A percentile compares a stretch with the other conserved stretches of the same genome.
phyloP scores from a whole-genome alignment of 2,888 invertebrate genomes.

The Sceliomorpha sp. region DNA sequence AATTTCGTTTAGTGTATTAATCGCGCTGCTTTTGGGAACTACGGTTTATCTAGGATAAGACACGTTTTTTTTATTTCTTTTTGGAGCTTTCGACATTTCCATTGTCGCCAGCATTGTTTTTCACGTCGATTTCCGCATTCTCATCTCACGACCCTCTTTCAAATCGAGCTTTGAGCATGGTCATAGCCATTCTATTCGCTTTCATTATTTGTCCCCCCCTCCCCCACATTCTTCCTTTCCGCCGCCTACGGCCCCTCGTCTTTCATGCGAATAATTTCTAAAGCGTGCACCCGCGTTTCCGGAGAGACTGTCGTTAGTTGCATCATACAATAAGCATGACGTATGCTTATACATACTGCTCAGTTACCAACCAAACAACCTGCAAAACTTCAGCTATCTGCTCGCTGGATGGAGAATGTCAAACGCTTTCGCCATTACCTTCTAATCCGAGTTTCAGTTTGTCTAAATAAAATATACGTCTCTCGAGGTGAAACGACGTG shows the following conservation, averaged over 20 bases:
- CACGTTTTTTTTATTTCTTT: no score
- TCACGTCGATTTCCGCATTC: no score
- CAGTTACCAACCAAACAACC: conserved; percentile 19
- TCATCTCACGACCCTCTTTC: conserved; percentile 14
- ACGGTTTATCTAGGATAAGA: no score
- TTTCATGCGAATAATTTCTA: conserved; percentile 30
- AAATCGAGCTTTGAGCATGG: conserved; percentile 19
- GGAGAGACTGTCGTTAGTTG: conserved; percentile 8
- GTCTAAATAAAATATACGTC: no score
- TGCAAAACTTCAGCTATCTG: conserved; percentile 8
- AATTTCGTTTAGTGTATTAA: no score
- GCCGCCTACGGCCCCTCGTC: conserved; percentile 3
- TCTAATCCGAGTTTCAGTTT: neutral
- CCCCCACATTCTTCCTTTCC: conserved; percentile 3
- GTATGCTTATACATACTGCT: conserved; percentile 2
- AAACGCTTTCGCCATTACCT: conserved; percentile 19
- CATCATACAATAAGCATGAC: conserved; percentile 5
- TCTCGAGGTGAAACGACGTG: no score
- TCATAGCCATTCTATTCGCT: conserved; percentile 9
- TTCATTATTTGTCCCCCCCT: conserved; percentile 2
- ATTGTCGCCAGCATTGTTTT: neutral
- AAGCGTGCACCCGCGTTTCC: conserved; percentile 20
- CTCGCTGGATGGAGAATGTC: conserved; percentile 1
- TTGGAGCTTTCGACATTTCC: neutral
- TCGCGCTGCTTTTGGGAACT: no score